Evolutionary conservation across 2,797 vertebrate genomes (phyloP), one percentile per base, ranked within the genome.

Genomic region (Sebastes alutus): DNA sequence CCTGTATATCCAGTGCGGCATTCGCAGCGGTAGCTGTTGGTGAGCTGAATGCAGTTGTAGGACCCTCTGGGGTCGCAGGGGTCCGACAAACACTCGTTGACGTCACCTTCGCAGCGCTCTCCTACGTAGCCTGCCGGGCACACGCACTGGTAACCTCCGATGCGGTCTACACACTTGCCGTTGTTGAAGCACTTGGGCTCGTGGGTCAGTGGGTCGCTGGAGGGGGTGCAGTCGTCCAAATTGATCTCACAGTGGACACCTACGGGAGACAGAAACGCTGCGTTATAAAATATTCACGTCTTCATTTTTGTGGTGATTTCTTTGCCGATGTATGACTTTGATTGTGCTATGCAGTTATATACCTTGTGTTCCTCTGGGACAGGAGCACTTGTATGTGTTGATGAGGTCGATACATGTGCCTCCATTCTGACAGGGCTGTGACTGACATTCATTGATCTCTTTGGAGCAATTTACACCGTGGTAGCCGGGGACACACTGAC

Each of bases 231-330:
- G 95, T 99, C 98, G 2, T 99, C 98, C 69, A 99, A 87, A 75
- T 99, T 98, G 88, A 99, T 97, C 94, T 99, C 99, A 60, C 99
- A 99, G 95, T 99, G 98, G 64, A 99, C 97, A 20, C 99, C 99
- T 99, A 72, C 1, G 5, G 60, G 1, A 27, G 29, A 42, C 7
- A 72, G 14, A 70, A 30, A 25, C 0, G 2, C 60, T 25, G 9
- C 7, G 8, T 90, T 49, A 82, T 35, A 56, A 10, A 52, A 71
- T 14, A 46, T 60, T 20, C 29, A n/a, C 29, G 7, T 12, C 11
- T 1, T 42, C 1, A 22, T 70, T 62, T 33, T 64, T 71, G 14
- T 38, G 20, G 92, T 93, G 2, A 8, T 92, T 91, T n/a, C 2
- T 54, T 93, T 0, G 92, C 0, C 3, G 2, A n/a, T 22, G 18